A percentile compares a stretch with the other conserved stretches of the same genome.
Conservation (phyloP, 2,888 invertebrate genomes). For the Oligia latruncula region DNA sequence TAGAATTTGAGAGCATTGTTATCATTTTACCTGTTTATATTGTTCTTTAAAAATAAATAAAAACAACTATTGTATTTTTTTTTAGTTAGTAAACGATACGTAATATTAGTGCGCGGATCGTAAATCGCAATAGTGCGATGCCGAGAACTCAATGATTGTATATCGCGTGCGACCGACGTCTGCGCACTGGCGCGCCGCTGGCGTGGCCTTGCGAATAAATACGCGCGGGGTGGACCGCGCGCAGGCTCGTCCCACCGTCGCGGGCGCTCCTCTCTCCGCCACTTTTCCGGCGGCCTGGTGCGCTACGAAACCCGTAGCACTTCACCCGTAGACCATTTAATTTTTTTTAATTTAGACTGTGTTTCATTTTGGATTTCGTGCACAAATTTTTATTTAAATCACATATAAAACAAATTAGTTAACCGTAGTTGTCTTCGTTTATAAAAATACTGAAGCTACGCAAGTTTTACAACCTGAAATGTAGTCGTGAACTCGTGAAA, state of each 20-base stretch:
- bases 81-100: constrained; percentile 74
- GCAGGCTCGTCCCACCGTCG: constrained; percentile 84
- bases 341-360: constrained; percentile 51
- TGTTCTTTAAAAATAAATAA: constrained; percentile 65
- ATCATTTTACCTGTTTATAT: constrained; percentile 78
- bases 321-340: constrained; percentile 78
- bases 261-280: constrained; percentile 83
- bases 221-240: constrained; percentile 80
- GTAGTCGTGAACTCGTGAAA: constrained; percentile 45
- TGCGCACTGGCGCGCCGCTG: constrained; percentile 88
- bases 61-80: constrained; percentile 58
- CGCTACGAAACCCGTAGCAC: constrained; percentile 73
- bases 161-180: constrained; percentile 86
- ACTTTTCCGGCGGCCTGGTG: constrained; percentile 77
- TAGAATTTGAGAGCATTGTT: constrained; percentile 83
- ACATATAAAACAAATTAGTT: background rate
- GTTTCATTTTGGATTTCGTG: constrained; percentile 28
- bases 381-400: constrained; percentile 20
- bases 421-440: background rate
- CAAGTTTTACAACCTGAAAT: constrained; percentile 14
- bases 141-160: constrained; percentile 80
- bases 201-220: constrained; percentile 90
- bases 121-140: constrained; percentile 80
- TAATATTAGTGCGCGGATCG: constrained; percentile 83
- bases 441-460: background rate